Evolutionary conservation across 2,888 invertebrate genomes (phyloP).

Genomic region (Ennomos fuscantarius): DNA sequence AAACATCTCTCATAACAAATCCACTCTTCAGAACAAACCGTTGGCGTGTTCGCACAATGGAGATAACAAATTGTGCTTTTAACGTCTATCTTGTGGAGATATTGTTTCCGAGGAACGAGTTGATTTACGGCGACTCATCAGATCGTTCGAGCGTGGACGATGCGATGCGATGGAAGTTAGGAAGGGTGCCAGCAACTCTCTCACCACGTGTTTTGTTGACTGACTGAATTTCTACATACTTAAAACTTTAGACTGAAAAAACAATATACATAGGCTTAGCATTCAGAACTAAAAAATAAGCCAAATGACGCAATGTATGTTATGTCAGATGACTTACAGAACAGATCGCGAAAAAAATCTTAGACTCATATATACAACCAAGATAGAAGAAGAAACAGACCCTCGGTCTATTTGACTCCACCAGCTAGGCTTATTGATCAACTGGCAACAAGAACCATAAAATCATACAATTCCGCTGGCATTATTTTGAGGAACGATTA

Average conservation of each 20-base stretch:
- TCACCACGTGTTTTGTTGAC: background rate
- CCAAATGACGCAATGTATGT: too few species aligned
- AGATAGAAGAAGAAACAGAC: too few species aligned
- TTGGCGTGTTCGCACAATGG: constrained; percentile 41
- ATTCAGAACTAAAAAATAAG: background rate
- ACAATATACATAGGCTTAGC: background rate
- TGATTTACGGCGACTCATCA: constrained; percentile 44
- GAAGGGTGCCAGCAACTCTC: constrained; percentile 27
- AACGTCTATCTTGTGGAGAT: constrained; percentile 40
- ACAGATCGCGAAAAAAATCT: too few species aligned
- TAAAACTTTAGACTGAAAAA: background rate
- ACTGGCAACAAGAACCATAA: too few species aligned
- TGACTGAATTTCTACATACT: too few species aligned
- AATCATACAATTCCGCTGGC: too few species aligned
- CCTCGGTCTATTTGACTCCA: too few species aligned
- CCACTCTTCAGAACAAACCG: constrained; percentile 36
- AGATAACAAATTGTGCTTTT: constrained; percentile 48
- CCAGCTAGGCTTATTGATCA: too few species aligned
- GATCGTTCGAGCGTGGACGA: constrained; percentile 36
- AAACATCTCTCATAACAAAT: constrained; percentile 27
- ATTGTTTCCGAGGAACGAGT: constrained; percentile 38
- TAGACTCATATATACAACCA: too few species aligned
- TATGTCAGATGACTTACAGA: too few species aligned
- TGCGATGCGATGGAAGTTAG: constrained; percentile 31
- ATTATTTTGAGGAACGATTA: too few species aligned